Base-by-base conservation (phyloP, 2,113 vertebrate species). In the Phylloscopus trochiloides region DNA sequence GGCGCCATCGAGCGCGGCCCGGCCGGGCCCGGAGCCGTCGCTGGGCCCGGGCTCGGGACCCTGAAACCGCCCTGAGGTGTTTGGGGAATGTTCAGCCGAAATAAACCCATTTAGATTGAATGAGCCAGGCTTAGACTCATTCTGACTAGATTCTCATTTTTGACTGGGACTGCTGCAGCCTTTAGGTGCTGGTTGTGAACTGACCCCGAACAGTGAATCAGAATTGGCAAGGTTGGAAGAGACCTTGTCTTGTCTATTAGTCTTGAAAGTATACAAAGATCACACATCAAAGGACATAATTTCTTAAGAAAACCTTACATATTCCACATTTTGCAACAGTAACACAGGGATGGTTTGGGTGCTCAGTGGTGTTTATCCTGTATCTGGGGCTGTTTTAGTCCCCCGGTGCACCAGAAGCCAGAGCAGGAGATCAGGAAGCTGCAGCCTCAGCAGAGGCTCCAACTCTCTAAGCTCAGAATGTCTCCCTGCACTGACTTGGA, bases 21-120 rank as follows among this genome's bases (percentile, higher is more conserved):
- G 45, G 26, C 17, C 13, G 34, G 45, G 51, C 5, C 31, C 5
- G 40, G 40, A 40, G 40, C 40, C 13, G 40, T 14, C 40, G 40
- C 40, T 40, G 40, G 13, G 40, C 4, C 25, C 18, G 7, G 9
- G 25, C 7, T 6, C 5, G 9, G 6, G 20, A 16, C 5, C 5
- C 22, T 12, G 24, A 3, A 12, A 15, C 17, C 3, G 3, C 8
- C 9, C 50, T 8, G 18, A 12, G n/a, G 24, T 4, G n/a, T 1
- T 1, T 8, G 42, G 24, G 50, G 24, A 29, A 29, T 8, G 50
- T 29, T 40, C 59, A 40, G 50, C 50, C 21, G 32, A 36, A 55
- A 55, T 40, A n/a, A 47, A 22, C 18, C 7, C 25, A 1, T 40
- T 15, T 65, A 29, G 29, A 21, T 2, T 17, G 31, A 66, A 34